Base-by-base conservation (phyloP, 2,797 vertebrate species). In the Champsocephalus esox region DNA sequence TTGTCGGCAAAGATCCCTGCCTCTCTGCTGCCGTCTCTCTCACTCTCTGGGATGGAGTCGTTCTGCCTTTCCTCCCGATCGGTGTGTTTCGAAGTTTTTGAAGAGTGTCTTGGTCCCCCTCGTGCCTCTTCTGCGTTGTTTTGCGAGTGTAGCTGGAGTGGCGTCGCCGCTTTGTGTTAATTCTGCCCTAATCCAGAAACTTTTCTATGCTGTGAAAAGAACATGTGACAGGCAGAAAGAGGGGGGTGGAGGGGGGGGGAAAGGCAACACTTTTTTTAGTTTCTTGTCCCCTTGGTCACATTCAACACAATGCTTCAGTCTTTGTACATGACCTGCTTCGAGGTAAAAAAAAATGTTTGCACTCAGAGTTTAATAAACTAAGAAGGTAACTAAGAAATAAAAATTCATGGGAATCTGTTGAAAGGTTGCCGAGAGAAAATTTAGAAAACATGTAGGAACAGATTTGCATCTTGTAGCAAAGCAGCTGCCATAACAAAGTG, bases 131-230 rank as follows among this genome's bases (percentile, higher is more conserved):
- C 88, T 77, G 81, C 62, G 83, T 79, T 77, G 88, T 88, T 38
- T 83, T 83, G 88, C 81, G 80, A 88, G 86, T 85, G 91, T 84
- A 88, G 91, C 91, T 92, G 90, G 88, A 93, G 92, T 91, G 91
- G 91, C 89, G 94, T 93, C 81, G 85, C 79, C 66, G 92, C 94
- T 95, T 94, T 95, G 94, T 92, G 92, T 88, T 92, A 94, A 93
- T 93, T 93, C 94, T 93, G 88, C 86, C 83, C 91, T 95, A 95
- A 95, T 95, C 95, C 95, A 93, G 93, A 93, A 95, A 95, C 94
- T 94, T 95, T 96, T 95, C 94, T 94, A 94, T 92, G 90, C 94
- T 95, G 94, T 95, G 92, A 95, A 95, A 94, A 74, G 93, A 90
- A 92, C 94, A 95, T 94, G 95, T 95, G 95, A 95, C 94, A 93